Percentiles rank a stretch among this genome's conserved stretches.
phyloP scores from a whole-genome alignment of 2,888 invertebrate species.

The Stenchaetothrips biformis region DNA sequence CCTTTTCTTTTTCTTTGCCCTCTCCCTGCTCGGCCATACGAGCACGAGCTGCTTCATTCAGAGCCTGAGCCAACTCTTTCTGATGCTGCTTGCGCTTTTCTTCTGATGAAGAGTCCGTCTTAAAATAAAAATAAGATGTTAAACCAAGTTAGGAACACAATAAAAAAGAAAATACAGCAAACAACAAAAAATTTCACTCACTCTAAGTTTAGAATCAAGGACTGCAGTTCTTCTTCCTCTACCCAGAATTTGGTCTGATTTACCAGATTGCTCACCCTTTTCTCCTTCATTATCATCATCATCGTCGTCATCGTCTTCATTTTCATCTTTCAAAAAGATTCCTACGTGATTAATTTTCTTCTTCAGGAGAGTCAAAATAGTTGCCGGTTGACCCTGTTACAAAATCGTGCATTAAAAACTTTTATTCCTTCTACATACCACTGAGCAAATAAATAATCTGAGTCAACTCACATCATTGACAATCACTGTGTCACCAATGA shows the following conservation, averaged over 20 bases:
- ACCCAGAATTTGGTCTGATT: constrained; percentile 61
- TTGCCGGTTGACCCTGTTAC: constrained; percentile 63
- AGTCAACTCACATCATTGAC: constrained; percentile 68
- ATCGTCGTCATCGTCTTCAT: constrained; percentile 75
- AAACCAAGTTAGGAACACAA: neutral
- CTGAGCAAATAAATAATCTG: neutral
- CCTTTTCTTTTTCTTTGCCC: constrained; percentile 80
- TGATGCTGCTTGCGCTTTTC: constrained; percentile 97
- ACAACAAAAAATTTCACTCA: constrained; percentile 39
- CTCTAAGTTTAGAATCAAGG: constrained; percentile 83
- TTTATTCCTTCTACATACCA: neutral
- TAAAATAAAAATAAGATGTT: constrained; percentile 27
- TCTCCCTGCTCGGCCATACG: constrained; percentile 81
- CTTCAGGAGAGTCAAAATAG: constrained; percentile 83
- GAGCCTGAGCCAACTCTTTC: constrained; percentile 79
- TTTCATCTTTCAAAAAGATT: constrained; percentile 88
- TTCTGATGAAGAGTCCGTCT: constrained; percentile 66
- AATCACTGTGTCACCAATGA: constrained; percentile 94
- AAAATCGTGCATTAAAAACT: constrained; percentile 25
- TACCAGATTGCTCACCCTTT: constrained; percentile 49
- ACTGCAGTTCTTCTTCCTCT: constrained; percentile 83
- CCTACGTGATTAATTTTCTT: constrained; percentile 94
- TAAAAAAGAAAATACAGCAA: neutral
- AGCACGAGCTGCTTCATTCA: constrained; percentile 91
- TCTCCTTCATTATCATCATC: constrained; percentile 73